Evolutionary conservation across 2,113 vertebrate genomes (phyloP), one percentile per base, ranked within the genome.

Genomic region (Myotis davidii): DNA sequence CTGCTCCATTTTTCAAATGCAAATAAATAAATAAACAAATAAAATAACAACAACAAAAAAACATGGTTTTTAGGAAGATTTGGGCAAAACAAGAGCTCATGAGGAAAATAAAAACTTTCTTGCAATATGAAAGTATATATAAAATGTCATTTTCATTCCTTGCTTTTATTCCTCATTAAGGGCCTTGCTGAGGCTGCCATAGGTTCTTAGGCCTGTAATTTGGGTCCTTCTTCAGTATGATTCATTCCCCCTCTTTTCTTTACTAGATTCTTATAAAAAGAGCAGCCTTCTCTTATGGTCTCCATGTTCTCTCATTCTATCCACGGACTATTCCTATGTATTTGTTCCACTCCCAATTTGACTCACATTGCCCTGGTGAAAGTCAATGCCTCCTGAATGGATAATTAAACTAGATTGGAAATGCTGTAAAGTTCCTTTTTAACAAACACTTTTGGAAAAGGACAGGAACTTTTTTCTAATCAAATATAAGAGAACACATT

Each of bases 401-500:
- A 70, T 86, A 91, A 92, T 48, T 56, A 94, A 85, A 52, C 16
- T 1, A n/a, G 27, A 59, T 23, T 20, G 34, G 2, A 94, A 85
- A 17, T 92, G 4, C n/a, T 82, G 6, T 32, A 85, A 85, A 74
- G 5, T 78, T 88, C 2, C 25, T 69, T 90, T 54, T 78, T 94
- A 67, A 87, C 29, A 84, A 97, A 94, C 42, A 77, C 5, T 72
- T 93, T 88, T 67, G 52, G 9, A 85, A 93, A 93, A 94, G 29
- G 56, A 92, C 23, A 89, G n/a, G 11, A 42, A 79, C 56, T 61
- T 69, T 72, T 42, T 18, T 23, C n/a, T 90, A 96, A 95, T 96
- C 72, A 95, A 96, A 94, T 94, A 42, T 88, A 74, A 95, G 39
- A 73, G 39, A 88, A 73, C 32, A 95, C 83, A 42, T 95, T 97